Evolutionary conservation across 2,113 vertebrate genomes (phyloP), one percentile per base, ranked within the genome.

Genomic region (Nannobrachium achirus): DNA sequence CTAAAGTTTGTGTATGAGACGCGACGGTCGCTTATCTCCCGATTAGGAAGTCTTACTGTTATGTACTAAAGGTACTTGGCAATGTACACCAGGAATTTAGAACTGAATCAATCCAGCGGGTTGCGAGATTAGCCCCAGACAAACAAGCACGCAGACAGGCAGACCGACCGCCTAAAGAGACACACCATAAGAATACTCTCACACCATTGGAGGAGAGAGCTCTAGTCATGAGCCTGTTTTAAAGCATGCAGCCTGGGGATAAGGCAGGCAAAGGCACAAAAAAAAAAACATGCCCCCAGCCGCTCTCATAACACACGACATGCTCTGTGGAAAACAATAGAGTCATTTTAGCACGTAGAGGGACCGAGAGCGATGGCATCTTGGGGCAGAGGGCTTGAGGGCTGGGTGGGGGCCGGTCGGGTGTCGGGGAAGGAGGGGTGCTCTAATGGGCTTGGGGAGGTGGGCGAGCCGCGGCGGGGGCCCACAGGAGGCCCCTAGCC

Each of bases 401-500:
- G 86, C 79, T 85, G 78, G 83, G 86, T 79, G 73, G 78, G 75
- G 76, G 82, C 73, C 20, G 62, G 74, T 74, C 40, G 45, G 65
- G 68, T 51, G 62, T 72, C 69, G 78, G 66, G 66, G 73, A 72
- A 76, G 76, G 69, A 63, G 82, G 81, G 81, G 78, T 82, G 81
- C 81, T 91, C 81, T 93, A 93, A 92, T 91, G 89, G 92, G 87
- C 84, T 91, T 33, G 44, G 86, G 86, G 89, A 89, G 83, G 80
- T 70, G 76, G 78, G 78, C 56, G 71, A 69, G 78, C 81, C 81
- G 82, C 77, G 81, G 76, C 83, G 79, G 70, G 80, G 88, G 86
- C 86, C 89, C 90, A 88, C 88, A 81, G 77, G 91, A 92, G 91
- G 83, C 89, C 81, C 71, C 71, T 92, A 82, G 92, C 93, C 92